Base-by-base conservation (phyloP, 2,113 vertebrate genomes). In the Odobenus rosmarus region DNA sequence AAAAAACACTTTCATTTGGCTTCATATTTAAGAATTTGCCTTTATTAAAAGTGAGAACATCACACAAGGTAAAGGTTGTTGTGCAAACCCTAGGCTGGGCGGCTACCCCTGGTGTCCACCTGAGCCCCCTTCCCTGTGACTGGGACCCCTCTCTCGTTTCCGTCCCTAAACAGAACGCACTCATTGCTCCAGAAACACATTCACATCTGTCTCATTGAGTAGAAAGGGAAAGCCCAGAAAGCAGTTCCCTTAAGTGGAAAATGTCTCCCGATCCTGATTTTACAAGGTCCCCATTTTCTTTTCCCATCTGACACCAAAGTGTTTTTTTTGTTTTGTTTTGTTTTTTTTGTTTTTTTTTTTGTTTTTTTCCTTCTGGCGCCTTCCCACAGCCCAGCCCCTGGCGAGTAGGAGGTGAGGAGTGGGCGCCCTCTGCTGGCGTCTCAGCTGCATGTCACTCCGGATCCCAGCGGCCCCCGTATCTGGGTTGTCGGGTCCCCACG, bases 351-450 rank as follows among this genome's bases (percentile, higher is more conserved):
- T 59, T 5, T 57, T 21, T 21, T 18, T 33, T 24, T 26, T 33
- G 19, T 24, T 12, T 31, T n/a, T 1, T 9, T 4, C 23, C 19
- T 31, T 4, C 42, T 16, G 69, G 57, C 23, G 2, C n/a, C 57
- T 21, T 62, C 72, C 26, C 53, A 5, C 62, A 4, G 36, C 19
- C 59, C 24, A 2, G 46, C 67, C 55, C 64, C 67, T 72, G 36
- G n/a, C 4, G 36, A 69, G 93, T 77, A 39, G 93, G 93, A 39
- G 59, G 79, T 1, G 85, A 7, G 85, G 69, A 59, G 72, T 64
- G 93, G 93, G 97, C 51, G 97, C 97, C 97, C 96, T 92, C 98
- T 98, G 87, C 97, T 83, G 98, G 98, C 49, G 11, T 3, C 64
- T 1, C 0, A 10, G 39, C 16, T 4, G 51, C 83, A 6, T 33